Evolutionary conservation across 2,888 invertebrate genomes (phyloP), one percentile per base, ranked within the genome.

Genomic region (Metopia argyrocephala): DNA sequence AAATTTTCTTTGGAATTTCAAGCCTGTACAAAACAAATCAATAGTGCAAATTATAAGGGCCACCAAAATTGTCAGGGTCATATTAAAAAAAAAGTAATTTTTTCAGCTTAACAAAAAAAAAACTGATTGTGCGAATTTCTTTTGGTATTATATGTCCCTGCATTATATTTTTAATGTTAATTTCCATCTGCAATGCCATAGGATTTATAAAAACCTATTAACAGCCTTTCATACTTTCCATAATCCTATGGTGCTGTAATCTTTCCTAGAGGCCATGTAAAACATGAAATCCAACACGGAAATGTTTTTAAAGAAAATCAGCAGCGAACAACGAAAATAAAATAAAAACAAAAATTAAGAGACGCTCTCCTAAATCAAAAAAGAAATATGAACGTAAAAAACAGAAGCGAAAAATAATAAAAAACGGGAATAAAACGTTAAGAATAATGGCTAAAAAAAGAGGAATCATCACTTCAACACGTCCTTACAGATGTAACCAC

Each of bases 401-500:
- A 15, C n/a, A 52, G 3, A 50, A 23, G 45, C n/a, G 45, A 31
- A 45, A 27, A 54, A 46, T 56, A 25, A 7, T 25, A 25, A 3
- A 56, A 56, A 50, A 59, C 12, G 12, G 31, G 12, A n/a, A n/a
- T n/a, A 31, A 31, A 31, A 31, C 31, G 31, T 31, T 31, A 31
- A 31, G 31, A 31, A 31, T 45, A 61, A 61, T 45, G 23, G 21
- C 20, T 31, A 79, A 28, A 56, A 52, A 73, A 80, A 76, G 9
- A 65, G 65, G 74, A 70, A 78, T 81, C 81, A 81, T 78, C 78
- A 81, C 81, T 81, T 81, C 81, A 81, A 81, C 81, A 81, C 81
- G 70, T 81, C 74, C 78, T 81, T 81, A 70, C 66, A 78, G 70
- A 70, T 78, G 70, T 74, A 81, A 78, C 78, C 78, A 74, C 69